phyloP scores from a whole-genome alignment of 2,888 invertebrate genomes.

The Palloptera scutellata region DNA sequence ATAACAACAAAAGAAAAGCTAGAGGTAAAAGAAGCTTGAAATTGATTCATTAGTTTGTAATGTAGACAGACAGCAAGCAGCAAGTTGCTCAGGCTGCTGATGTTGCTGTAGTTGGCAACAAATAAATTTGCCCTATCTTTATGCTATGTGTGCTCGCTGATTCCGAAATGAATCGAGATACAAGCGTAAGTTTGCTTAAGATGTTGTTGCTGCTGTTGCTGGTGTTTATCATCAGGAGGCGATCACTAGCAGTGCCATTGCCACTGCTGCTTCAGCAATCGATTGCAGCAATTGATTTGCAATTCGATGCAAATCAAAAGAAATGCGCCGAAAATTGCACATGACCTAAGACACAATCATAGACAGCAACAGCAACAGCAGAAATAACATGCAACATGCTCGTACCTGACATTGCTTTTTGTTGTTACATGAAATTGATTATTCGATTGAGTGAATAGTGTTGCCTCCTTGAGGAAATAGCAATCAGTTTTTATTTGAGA shows the following conservation, averaged over 20 bases:
- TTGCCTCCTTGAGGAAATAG: too few relatives aligned
- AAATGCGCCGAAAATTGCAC: constrained; percentile 31
- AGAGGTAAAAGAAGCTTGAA: constrained; percentile 9
- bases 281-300: not conserved
- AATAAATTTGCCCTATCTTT: too few relatives aligned
- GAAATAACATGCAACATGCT: constrained; percentile 29
- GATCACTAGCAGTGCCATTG: constrained; percentile 3
- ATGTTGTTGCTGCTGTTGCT: not conserved
- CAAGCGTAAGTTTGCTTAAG: constrained; percentile 11
- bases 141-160: not conserved
- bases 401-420: constrained; percentile 41
- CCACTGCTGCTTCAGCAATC: not conserved
- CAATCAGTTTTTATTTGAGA: too few relatives aligned
- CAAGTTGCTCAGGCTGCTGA: not conserved
- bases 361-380: constrained; percentile 47
- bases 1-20: not conserved
- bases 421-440: too few relatives aligned
- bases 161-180: not conserved
- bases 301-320: constrained; percentile 18
- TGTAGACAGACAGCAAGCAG: not conserved
- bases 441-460: too few relatives aligned
- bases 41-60: constrained; percentile 17
- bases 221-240: not conserved
- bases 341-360: constrained; percentile 40
- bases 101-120: not conserved